phyloP scores from a whole-genome alignment of 2,797 vertebrate species.

The Silurus aristotelis region DNA sequence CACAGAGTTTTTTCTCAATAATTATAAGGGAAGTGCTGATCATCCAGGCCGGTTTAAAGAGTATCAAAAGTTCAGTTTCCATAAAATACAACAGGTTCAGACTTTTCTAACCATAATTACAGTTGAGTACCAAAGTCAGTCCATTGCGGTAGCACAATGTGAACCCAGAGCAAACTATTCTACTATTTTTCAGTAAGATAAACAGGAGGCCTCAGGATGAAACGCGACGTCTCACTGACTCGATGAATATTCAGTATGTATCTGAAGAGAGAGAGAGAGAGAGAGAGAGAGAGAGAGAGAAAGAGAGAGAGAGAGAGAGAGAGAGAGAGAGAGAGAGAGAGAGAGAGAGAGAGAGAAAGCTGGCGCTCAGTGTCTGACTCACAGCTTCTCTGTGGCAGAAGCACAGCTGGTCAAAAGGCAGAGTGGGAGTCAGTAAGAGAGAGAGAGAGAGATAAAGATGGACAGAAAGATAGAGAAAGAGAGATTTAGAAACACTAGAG shows the following conservation, averaged over 20 bases:
- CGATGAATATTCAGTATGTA: slow-evolving; percentile 75
- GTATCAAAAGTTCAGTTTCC: slow-evolving; percentile 3
- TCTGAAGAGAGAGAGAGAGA: slow-evolving; percentile 24
- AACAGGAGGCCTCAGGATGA: slow-evolving; percentile 63
- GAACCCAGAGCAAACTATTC: slow-evolving; percentile 5
- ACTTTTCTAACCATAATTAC: slow-evolving; percentile 23
- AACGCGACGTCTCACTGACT: slow-evolving; percentile 59
- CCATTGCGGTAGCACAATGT: not conserved
- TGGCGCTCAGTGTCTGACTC: slow-evolving; percentile 76
- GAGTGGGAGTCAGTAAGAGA: slow-evolving; percentile 58
- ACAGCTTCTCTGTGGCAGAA: slow-evolving; percentile 77
- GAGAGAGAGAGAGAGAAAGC: slow-evolving; percentile 57
- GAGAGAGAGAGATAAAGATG: slow-evolving; percentile 57
- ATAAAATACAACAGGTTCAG: slow-evolving; percentile 3
- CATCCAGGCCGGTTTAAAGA: not conserved
- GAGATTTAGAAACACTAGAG: not conserved
- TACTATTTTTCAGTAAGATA: slow-evolving; percentile 5
- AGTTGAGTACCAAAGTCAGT: not conserved
- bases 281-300: not conserved
- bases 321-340: slow-evolving; percentile 10
- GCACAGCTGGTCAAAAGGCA: slow-evolving; percentile 78
- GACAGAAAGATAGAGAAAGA: slow-evolving; percentile 2
- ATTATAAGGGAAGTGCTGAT: not conserved
- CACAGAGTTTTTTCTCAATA: not conserved
- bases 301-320: slow-evolving; percentile 48